phyloP scores from a whole-genome alignment of 1,140 invertebrate genomes.

The Phenacoccus solenopsis region DNA sequence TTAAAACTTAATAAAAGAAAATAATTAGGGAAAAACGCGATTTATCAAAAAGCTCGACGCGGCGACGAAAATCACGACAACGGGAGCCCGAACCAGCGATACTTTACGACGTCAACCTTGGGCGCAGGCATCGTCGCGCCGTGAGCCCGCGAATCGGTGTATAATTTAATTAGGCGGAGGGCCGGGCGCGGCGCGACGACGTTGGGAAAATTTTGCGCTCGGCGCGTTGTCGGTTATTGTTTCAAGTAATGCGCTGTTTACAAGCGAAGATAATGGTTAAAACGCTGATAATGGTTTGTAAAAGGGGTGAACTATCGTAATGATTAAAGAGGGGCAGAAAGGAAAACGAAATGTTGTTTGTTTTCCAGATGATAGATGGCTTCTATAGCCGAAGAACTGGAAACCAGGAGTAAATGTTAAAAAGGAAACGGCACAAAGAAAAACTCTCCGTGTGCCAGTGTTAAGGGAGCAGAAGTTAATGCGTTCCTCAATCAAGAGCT shows the following conservation, averaged over 20 bases:
- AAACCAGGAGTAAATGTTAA: slow-evolving; percentile 15
- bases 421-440: slow-evolving; percentile 12
- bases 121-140: too few relatives aligned
- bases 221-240: slow-evolving; percentile 4
- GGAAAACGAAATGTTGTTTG: slow-evolving; percentile 16
- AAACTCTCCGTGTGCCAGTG: slow-evolving; percentile 9
- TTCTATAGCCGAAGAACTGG: slow-evolving; percentile 4
- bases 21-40: slow-evolving; percentile 1
- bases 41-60: neutral
- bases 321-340: slow-evolving; percentile 17
- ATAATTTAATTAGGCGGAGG: too few relatives aligned
- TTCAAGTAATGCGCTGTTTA: slow-evolving; percentile 16
- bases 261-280: slow-evolving; percentile 14
- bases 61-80: neutral
- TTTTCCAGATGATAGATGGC: slow-evolving; percentile 13
- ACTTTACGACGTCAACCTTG: too few relatives aligned
- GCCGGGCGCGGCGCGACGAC: neutral
- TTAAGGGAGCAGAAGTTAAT: slow-evolving; percentile 17
- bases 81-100: too few relatives aligned
- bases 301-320: slow-evolving; percentile 8
- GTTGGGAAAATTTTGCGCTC: slow-evolving; percentile 2
- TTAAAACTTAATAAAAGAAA: slow-evolving; percentile 3
- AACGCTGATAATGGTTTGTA: slow-evolving; percentile 16
- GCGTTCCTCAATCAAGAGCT: slow-evolving; percentile 15
- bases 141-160: too few relatives aligned